These are phyloP conservation scores for Rapana venosa DNA, from an alignment of 2,888 invertebrate species.

Conservation along the genomic window DNA sequence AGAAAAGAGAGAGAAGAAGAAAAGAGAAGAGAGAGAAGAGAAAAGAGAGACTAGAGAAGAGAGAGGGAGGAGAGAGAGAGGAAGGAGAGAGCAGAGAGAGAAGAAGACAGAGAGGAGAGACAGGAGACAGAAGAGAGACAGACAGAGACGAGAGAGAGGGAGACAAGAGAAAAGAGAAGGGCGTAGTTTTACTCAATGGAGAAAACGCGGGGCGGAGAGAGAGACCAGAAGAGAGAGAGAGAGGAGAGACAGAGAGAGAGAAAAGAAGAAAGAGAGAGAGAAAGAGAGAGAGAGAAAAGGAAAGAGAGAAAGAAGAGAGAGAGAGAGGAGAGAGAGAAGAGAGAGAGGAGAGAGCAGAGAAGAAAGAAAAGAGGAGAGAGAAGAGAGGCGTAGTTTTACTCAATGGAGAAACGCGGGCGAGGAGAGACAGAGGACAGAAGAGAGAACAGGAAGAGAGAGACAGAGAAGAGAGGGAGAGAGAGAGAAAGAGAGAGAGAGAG, in stretches of 20 bases:
- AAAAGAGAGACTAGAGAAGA: background rate
- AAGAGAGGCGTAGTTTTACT: background rate
- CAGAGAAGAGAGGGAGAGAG: background rate
- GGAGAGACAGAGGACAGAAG: background rate
- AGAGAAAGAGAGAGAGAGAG: background rate
- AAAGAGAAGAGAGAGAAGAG: background rate
- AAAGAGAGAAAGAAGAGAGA: background rate
- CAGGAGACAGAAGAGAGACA: background rate
- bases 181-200: background rate
- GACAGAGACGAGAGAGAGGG: background rate
- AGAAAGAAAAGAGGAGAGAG: too few species aligned
- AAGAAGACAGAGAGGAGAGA: too few species aligned
- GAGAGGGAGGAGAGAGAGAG: too few species aligned
- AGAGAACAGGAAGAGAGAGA: background rate
- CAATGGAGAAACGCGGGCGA: too few species aligned
- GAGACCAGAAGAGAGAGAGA: too few species aligned
- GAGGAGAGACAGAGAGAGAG: background rate
- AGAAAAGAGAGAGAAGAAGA: background rate
- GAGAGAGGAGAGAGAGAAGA: constrained; percentile 11
- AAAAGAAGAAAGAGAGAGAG: constrained; percentile 1
- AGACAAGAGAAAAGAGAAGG: background rate
- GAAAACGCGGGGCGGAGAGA: background rate
- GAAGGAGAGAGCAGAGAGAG: too few species aligned
- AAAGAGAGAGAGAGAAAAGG: too few species aligned
- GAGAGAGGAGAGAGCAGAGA: background rate